Evolutionary conservation across 2,797 vertebrate species (phyloP).

Genomic region (Pipistrellus nathusii): DNA sequence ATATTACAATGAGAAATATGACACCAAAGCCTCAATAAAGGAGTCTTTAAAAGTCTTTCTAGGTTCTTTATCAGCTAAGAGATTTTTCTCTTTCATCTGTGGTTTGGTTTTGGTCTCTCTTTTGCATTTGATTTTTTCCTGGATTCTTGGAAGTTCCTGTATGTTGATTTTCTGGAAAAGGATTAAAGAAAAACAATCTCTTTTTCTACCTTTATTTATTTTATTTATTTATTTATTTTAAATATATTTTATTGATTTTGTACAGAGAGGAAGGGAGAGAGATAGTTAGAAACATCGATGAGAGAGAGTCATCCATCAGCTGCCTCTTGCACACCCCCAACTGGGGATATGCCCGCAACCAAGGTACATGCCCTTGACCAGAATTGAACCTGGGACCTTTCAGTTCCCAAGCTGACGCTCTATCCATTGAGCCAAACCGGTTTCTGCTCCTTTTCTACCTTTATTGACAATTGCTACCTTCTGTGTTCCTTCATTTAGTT

Average conservation of each 20-base stretch:
- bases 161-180: constrained; percentile 52
- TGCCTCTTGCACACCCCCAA: too few species aligned
- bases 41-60: neutral
- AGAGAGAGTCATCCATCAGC: too few species aligned
- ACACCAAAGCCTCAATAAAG: constrained; percentile 20
- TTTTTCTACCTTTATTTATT: neutral
- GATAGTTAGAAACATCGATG: too few species aligned
- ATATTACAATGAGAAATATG: constrained; percentile 57
- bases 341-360: too few species aligned
- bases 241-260: too few species aligned
- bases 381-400: too few species aligned
- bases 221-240: too few species aligned
- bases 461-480: neutral
- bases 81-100: constrained; percentile 44
- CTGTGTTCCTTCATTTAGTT: neutral
- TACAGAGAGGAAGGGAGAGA: too few species aligned
- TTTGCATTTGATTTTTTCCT: constrained; percentile 43
- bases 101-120: constrained; percentile 29
- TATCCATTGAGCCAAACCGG: too few species aligned
- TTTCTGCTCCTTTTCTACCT: neutral
- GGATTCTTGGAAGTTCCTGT: constrained; percentile 32
- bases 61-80: constrained; percentile 55
- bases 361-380: too few species aligned
- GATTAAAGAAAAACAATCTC: constrained; percentile 32
- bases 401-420: too few species aligned